These are phyloP conservation scores for Solea solea DNA, from an alignment of 2,113 vertebrate genomes.

Conservation along the genomic window DNA sequence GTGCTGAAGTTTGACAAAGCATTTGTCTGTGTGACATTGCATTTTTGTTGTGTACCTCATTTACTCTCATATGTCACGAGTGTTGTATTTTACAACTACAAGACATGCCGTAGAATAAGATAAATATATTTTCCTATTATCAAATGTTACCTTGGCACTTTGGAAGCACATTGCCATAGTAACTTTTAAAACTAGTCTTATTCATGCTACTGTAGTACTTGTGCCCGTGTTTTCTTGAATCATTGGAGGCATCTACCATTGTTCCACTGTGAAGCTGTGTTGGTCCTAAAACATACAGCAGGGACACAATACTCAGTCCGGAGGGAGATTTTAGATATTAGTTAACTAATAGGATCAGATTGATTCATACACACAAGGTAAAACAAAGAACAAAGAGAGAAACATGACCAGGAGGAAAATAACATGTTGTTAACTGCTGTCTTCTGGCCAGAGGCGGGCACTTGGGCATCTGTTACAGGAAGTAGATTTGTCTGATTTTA, in stretches of 20 bases:
- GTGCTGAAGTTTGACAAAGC: background rate
- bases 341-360: slow-evolving; percentile 5
- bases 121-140: background rate
- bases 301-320: slow-evolving; percentile 6
- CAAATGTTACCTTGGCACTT: background rate
- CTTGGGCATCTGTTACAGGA: background rate
- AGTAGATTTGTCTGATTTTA: slow-evolving; percentile 3
- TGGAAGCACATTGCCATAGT: too few relatives aligned
- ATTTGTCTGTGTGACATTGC: background rate
- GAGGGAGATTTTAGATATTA: slow-evolving; percentile 27
- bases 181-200: too few relatives aligned
- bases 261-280: slow-evolving; percentile 4
- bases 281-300: slow-evolving; percentile 11
- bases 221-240: background rate
- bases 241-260: slow-evolving; percentile 10
- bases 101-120: background rate
- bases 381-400: slow-evolving; percentile 1
- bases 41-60: background rate
- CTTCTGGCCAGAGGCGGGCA: slow-evolving; percentile 3
- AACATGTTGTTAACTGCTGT: background rate
- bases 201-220: too few relatives aligned
- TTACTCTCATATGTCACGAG: slow-evolving; percentile 2
- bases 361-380: background rate
- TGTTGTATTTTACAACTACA: background rate
- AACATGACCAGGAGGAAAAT: background rate